Evolutionary conservation across 2,797 vertebrate species (phyloP).

Genomic region (Esox masquinongy): DNA sequence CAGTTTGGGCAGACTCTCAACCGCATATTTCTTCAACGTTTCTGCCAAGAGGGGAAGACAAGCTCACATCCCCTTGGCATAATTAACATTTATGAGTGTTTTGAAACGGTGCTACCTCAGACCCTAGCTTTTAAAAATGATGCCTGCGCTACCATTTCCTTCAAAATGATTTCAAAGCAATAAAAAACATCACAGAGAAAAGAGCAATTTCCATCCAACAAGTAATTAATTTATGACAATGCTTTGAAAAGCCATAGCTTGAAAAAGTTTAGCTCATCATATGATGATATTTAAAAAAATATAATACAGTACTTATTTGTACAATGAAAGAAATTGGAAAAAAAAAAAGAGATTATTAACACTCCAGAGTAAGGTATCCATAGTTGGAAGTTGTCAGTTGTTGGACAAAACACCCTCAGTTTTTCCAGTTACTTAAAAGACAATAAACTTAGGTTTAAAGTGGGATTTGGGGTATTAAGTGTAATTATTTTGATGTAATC

Average conservation of each 20-base stretch:
- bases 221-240: constrained; percentile 52
- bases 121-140: constrained; percentile 85
- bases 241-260: constrained; percentile 49
- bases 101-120: constrained; percentile 86
- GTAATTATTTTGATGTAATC: background rate
- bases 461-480: background rate
- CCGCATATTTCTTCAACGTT: constrained; percentile 82
- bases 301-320: background rate
- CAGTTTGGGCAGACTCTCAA: constrained; percentile 76
- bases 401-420: background rate
- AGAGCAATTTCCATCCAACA: constrained; percentile 58
- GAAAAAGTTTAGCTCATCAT: constrained; percentile 36
- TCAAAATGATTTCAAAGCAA: constrained; percentile 72
- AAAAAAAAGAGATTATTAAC: background rate
- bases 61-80: constrained; percentile 83
- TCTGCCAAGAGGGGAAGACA: constrained; percentile 89
- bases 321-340: background rate
- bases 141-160: constrained; percentile 74
- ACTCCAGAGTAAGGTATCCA: background rate
- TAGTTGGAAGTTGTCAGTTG: background rate
- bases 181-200: constrained; percentile 70
- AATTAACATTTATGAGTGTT: constrained; percentile 90
- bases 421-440: background rate
- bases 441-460: background rate
- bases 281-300: background rate